These are phyloP conservation scores for Mythimna loreyi DNA, from an alignment of 2,888 invertebrate genomes.

Conservation along the genomic window DNA sequence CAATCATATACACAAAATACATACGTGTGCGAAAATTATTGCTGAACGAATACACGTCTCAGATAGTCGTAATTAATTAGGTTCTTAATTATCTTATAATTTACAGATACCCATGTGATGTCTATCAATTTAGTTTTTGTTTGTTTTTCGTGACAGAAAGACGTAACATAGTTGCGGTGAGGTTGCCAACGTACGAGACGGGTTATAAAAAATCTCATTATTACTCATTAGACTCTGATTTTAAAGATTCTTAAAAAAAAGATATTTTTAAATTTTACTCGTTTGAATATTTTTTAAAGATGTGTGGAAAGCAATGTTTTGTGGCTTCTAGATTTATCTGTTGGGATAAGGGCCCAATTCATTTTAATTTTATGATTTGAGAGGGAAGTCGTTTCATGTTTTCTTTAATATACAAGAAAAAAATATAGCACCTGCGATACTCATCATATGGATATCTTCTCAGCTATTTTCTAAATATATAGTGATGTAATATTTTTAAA, in stretches of 20 bases:
- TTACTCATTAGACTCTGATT: constrained; percentile 43
- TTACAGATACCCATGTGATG: constrained; percentile 38
- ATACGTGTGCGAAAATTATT: constrained; percentile 57
- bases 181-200: constrained; percentile 51
- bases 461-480: background rate
- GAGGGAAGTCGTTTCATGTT: background rate
- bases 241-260: constrained; percentile 11
- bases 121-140: constrained; percentile 49
- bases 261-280: constrained; percentile 26
- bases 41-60: constrained; percentile 64
- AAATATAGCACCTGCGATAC: background rate
- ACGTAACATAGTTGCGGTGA: constrained; percentile 21
- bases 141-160: constrained; percentile 38
- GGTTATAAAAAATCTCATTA: constrained; percentile 33
- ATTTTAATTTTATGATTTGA: background rate
- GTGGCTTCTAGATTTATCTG: background rate
- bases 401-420: background rate
- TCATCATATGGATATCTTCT: constrained; percentile 13
- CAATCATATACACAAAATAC: constrained; percentile 21
- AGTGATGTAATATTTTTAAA: background rate
- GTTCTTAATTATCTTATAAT: constrained; percentile 31
- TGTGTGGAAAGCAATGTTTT: background rate
- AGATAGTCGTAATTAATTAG: constrained; percentile 24
- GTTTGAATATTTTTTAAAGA: constrained; percentile 2
- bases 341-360: too few relatives aligned